Evolutionary conservation across 1,140 invertebrate genomes (phyloP).

Genomic region (Homarus americanus): DNA sequence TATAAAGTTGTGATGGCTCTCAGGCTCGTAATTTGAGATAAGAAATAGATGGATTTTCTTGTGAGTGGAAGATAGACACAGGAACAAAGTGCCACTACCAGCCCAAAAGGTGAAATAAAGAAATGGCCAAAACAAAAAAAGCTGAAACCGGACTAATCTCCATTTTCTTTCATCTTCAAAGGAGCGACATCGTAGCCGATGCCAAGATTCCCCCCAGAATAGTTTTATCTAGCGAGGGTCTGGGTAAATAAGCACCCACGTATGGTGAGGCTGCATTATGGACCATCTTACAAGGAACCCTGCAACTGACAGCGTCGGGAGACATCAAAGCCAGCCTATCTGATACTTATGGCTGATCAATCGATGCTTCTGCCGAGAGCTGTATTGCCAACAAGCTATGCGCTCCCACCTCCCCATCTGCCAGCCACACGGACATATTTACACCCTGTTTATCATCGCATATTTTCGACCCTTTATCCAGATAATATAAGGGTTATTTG

Average conservation of each 20-base stretch:
- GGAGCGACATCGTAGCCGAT: slow-evolving; percentile 64
- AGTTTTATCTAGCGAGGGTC: slow-evolving; percentile 52
- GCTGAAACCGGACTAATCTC: slow-evolving; percentile 45
- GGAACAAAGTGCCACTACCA: slow-evolving; percentile 18
- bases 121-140: slow-evolving; percentile 14
- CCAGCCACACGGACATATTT: slow-evolving; percentile 20
- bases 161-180: slow-evolving; percentile 72
- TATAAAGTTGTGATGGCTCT: slow-evolving; percentile 8
- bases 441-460: slow-evolving; percentile 4
- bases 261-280: slow-evolving; percentile 67
- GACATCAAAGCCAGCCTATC: slow-evolving; percentile 69
- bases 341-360: slow-evolving; percentile 69
- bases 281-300: slow-evolving; percentile 58
- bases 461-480: slow-evolving; percentile 28
- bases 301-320: slow-evolving; percentile 69
- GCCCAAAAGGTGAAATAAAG: slow-evolving; percentile 28
- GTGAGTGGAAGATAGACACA: slow-evolving; percentile 29
- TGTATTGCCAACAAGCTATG: slow-evolving; percentile 58
- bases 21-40: slow-evolving; percentile 50
- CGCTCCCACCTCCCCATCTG: slow-evolving; percentile 12
- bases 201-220: slow-evolving; percentile 63
- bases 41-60: slow-evolving; percentile 46
- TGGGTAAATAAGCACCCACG: slow-evolving; percentile 34
- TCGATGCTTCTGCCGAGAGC: slow-evolving; percentile 55
- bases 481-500: slow-evolving; percentile 50